Percentiles rank a stretch among this genome's conserved stretches.
phyloP scores from a whole-genome alignment of 2,113 vertebrate species.

The Dendrocopos noguchii region DNA sequence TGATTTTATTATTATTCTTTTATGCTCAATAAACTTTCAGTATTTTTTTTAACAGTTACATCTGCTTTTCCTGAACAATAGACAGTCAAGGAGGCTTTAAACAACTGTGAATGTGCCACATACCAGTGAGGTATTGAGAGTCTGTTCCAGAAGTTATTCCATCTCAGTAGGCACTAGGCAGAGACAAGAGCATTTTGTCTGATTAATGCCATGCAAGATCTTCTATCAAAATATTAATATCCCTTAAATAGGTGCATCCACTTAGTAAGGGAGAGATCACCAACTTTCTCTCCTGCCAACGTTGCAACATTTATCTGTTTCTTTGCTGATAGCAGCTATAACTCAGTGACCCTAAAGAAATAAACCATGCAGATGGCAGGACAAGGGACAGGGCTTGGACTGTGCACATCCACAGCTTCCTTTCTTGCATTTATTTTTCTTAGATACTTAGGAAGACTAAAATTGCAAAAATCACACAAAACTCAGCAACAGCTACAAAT shows the following conservation, averaged over 20 bases:
- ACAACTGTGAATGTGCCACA: not conserved
- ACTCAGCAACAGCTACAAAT: not conserved
- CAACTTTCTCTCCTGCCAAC: not conserved
- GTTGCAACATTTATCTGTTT: not conserved
- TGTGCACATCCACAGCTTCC: not conserved
- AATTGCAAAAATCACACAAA: not conserved
- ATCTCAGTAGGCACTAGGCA: not conserved
- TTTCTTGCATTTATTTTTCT: not conserved
- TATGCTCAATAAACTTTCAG: constrained; percentile 46
- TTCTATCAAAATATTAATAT: constrained; percentile 30
- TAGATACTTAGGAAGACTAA: not conserved
- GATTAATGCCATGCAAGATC: not conserved
- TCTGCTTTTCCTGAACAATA: not conserved
- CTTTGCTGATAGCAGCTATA: not conserved
- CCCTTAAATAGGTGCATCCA: not conserved
- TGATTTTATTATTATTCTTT: constrained; percentile 63
- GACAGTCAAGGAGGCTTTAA: not conserved
- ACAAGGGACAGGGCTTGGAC: not conserved
- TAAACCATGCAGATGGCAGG: not conserved
- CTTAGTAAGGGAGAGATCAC: constrained; percentile 33
- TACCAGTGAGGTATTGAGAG: not conserved
- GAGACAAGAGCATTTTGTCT: not conserved
- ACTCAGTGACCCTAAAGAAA: not conserved
- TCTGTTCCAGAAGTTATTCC: not conserved
- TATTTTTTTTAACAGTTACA: constrained; percentile 37